phyloP scores from a whole-genome alignment of 1,140 invertebrate species.

The Trichonephila clavipes region DNA sequence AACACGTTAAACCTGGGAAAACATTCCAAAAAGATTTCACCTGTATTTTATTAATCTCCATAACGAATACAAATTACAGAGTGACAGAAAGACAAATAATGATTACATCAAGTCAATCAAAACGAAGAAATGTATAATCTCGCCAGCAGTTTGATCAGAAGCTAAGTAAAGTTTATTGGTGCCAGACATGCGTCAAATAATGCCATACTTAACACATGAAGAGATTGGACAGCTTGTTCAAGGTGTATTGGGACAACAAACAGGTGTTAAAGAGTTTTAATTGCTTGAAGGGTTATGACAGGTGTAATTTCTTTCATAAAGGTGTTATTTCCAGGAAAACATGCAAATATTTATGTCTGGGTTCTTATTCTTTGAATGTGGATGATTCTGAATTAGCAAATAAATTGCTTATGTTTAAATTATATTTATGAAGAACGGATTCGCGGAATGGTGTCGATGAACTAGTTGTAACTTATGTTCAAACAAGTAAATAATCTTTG shows the following conservation, averaged over 20 bases:
- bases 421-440: neutral
- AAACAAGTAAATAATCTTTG: neutral
- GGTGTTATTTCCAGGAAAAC: neutral
- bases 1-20: neutral
- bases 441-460: neutral
- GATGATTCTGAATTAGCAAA: neutral
- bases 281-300: constrained; percentile 4
- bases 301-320: neutral
- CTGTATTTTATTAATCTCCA: neutral
- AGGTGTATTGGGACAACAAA: neutral
- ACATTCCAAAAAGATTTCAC: neutral
- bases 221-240: neutral
- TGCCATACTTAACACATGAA: neutral
- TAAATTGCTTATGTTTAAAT: neutral
- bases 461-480: neutral
- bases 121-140: neutral
- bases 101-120: neutral
- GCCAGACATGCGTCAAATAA: neutral
- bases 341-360: neutral
- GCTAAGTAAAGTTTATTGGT: neutral
- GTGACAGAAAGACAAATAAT: neutral
- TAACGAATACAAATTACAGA: neutral
- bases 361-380: neutral
- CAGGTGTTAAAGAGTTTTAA: neutral
- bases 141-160: neutral